Evolutionary conservation across 1,140 invertebrate species (phyloP).

Genomic region (Hylyphantes graminicola): DNA sequence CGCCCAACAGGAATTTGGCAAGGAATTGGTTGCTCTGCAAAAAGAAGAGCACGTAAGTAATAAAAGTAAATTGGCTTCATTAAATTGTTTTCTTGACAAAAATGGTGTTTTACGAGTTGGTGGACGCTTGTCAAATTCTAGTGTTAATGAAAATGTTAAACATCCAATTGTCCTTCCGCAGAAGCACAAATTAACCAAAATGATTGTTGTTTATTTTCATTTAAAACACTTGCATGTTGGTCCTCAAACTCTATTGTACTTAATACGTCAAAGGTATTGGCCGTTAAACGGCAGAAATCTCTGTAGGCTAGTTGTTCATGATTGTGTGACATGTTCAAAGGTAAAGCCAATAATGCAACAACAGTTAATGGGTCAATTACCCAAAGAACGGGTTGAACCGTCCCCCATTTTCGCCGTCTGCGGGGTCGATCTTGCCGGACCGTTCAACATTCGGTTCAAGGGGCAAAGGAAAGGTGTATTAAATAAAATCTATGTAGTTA

Average conservation of each 20-base stretch:
- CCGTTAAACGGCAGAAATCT: too few species aligned
- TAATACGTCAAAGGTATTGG: too few species aligned
- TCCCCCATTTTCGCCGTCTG: neutral
- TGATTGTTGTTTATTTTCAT: conserved; percentile 17
- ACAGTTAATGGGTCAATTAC: neutral
- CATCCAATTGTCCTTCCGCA: conserved; percentile 19
- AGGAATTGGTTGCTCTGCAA: neutral
- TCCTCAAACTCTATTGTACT: neutral
- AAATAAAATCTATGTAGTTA: neutral
- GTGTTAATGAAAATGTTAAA: conserved; percentile 1
- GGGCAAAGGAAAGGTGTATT: neutral
- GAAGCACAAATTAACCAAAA: neutral
- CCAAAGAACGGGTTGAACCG: neutral
- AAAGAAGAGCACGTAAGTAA: neutral
- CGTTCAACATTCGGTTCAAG: neutral
- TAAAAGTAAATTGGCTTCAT: neutral
- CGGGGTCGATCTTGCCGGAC: neutral
- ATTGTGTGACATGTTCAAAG: neutral
- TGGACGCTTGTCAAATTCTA: conserved; percentile 5
- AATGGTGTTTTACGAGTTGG: conserved; percentile 19
- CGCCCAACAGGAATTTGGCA: neutral
- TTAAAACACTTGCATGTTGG: conserved; percentile 8
- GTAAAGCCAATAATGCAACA: neutral
- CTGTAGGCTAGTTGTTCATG: too few species aligned
- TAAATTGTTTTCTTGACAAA: conserved; percentile 13